These are phyloP conservation scores for Zaprionus ghesquierei DNA, from an alignment of 1,140 invertebrate species.

Conservation along the genomic window DNA sequence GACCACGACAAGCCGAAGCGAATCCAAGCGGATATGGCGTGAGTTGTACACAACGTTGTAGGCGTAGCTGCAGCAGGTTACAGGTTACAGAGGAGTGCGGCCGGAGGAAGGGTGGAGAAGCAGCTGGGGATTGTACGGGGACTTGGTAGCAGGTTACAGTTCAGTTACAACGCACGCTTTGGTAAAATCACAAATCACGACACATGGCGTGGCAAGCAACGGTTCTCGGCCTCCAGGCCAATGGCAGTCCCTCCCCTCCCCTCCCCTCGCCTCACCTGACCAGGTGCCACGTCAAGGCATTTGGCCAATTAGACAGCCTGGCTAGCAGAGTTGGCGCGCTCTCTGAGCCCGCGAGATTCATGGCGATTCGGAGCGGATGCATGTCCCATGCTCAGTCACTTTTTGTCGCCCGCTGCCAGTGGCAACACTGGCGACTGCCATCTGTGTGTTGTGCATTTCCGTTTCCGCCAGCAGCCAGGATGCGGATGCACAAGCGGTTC, in stretches of 20 bases:
- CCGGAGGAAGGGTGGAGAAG: neutral
- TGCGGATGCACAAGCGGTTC: conserved; percentile 37
- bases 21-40: conserved; percentile 66
- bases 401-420: conserved; percentile 26
- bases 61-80: conserved; percentile 45
- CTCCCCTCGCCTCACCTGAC: neutral
- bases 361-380: conserved; percentile 26
- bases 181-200: conserved; percentile 62
- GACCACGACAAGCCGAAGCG: conserved; percentile 23
- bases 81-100: neutral
- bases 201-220: conserved; percentile 75
- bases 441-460: conserved; percentile 72
- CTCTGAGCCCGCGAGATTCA: conserved; percentile 15
- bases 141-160: conserved; percentile 1
- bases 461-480: conserved; percentile 44
- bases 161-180: conserved; percentile 55
- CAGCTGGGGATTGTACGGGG: too few relatives aligned
- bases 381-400: conserved; percentile 47
- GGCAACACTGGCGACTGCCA: conserved; percentile 11
- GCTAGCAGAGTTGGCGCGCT: neutral
- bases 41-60: conserved; percentile 64
- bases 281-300: neutral
- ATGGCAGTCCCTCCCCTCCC: neutral
- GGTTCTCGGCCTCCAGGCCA: conserved; percentile 46
- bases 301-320: conserved; percentile 16